These are phyloP conservation scores for Drosophila triauraria DNA, from an alignment of 1,140 invertebrate genomes.

Conservation along the genomic window DNA sequence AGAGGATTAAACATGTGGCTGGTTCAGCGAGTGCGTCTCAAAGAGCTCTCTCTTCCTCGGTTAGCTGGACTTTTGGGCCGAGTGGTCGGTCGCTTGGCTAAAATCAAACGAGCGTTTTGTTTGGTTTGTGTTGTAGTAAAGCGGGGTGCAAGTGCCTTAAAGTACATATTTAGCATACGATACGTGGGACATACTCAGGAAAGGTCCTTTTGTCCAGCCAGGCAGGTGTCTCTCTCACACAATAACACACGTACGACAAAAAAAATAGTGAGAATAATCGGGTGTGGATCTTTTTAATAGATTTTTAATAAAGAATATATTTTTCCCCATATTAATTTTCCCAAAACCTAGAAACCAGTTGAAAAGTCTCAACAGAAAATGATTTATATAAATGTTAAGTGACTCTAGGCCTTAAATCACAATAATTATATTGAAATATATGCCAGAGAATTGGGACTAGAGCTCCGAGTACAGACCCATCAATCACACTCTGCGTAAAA, in stretches of 20 bases:
- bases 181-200: conserved; percentile 13
- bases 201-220: background rate
- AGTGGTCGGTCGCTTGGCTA: conserved; percentile 51
- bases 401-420: background rate
- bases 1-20: conserved; percentile 29
- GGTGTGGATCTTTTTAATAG: background rate
- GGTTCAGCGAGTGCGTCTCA: conserved; percentile 20
- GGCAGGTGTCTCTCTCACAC: background rate
- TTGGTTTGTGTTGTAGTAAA: conserved; percentile 57
- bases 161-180: conserved; percentile 51
- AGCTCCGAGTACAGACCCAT: conserved; percentile 5
- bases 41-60: conserved; percentile 22
- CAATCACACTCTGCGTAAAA: conserved; percentile 15
- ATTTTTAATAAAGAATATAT: background rate
- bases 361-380: background rate
- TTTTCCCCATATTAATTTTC: too few relatives aligned
- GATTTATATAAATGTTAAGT: background rate
- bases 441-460: background rate
- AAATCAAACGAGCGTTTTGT: conserved; percentile 72
- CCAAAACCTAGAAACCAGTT: background rate
- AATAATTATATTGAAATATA: background rate
- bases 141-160: conserved; percentile 47
- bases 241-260: conserved; percentile 2
- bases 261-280: background rate
- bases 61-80: conserved; percentile 12